Conservation (phyloP, 2,888 invertebrate species). For the Oscheius sp. region DNA sequence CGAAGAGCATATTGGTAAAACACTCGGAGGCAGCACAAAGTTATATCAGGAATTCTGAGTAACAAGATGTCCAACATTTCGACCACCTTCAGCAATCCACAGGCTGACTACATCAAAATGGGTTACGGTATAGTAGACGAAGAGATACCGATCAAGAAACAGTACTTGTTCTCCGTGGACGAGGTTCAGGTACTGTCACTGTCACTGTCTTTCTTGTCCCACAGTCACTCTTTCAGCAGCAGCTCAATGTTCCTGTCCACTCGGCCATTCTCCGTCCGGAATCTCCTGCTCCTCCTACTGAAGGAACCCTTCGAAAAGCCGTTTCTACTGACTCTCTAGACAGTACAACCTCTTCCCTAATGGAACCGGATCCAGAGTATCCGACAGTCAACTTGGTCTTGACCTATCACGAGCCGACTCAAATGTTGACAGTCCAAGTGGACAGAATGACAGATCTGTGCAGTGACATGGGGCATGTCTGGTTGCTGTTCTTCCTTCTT, state of each 20-base stretch:
- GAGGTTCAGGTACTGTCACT: conserved; percentile 22
- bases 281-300: conserved; percentile 11
- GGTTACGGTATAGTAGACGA: conserved; percentile 33
- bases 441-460: conserved; percentile 29
- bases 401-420: conserved; percentile 30
- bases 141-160: conserved; percentile 20
- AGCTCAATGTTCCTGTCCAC: conserved; percentile 15
- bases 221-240: conserved; percentile 5
- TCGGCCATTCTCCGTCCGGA: background rate
- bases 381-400: conserved; percentile 31
- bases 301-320: conserved; percentile 20
- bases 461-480: conserved; percentile 29
- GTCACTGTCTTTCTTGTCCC: too few species aligned
- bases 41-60: background rate
- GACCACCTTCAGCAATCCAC: conserved; percentile 10
- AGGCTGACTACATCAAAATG: conserved; percentile 33
- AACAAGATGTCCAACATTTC: background rate
- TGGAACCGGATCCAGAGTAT: conserved; percentile 6
- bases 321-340: conserved; percentile 34
- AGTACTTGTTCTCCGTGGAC: conserved; percentile 21
- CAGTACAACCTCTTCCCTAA: conserved; percentile 27
- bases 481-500: conserved; percentile 35
- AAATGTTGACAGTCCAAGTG: conserved; percentile 31
- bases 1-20: conserved; percentile 24
- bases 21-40: background rate